These are phyloP conservation scores for Micronycteris hirsuta DNA, from an alignment of 2,113 vertebrate genomes.

Conservation along the genomic window DNA sequence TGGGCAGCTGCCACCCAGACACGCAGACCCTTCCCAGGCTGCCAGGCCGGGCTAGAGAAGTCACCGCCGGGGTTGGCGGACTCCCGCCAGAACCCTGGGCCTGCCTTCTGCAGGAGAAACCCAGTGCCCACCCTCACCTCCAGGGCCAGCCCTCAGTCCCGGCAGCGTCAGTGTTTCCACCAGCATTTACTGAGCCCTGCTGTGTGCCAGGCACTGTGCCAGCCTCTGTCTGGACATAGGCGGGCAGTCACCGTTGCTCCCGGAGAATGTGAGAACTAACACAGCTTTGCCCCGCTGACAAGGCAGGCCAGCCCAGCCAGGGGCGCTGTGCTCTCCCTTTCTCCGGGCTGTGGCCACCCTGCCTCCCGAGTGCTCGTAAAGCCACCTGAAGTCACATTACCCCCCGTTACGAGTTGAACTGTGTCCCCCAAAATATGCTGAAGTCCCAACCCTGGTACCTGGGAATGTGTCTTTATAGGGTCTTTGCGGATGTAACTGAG, in stretches of 20 bases:
- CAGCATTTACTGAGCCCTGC: not conserved
- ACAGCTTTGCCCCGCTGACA: not conserved
- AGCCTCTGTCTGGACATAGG: not conserved
- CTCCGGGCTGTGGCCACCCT: not conserved
- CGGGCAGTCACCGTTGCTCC: not conserved
- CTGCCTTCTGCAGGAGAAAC: not conserved
- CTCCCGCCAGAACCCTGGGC: not conserved
- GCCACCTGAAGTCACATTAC: not conserved
- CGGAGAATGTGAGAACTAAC: not conserved
- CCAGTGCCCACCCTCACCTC: not conserved
- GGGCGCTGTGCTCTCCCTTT: fast-evolving
- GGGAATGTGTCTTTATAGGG: not conserved
- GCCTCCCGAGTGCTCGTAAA: not conserved
- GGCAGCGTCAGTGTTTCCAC: not conserved
- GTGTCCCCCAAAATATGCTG: not conserved
- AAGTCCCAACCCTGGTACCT: not conserved
- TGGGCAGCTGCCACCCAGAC: not conserved
- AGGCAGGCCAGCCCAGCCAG: not conserved
- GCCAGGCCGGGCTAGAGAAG: not conserved
- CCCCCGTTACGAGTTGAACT: not conserved
- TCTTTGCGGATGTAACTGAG: not conserved
- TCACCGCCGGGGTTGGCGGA: no score
- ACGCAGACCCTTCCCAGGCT: not conserved
- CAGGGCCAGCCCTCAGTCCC: not conserved
- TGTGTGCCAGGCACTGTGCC: not conserved